Base-by-base conservation (phyloP, 2,797 vertebrate genomes). In the Bryconaethiops microstoma region DNA sequence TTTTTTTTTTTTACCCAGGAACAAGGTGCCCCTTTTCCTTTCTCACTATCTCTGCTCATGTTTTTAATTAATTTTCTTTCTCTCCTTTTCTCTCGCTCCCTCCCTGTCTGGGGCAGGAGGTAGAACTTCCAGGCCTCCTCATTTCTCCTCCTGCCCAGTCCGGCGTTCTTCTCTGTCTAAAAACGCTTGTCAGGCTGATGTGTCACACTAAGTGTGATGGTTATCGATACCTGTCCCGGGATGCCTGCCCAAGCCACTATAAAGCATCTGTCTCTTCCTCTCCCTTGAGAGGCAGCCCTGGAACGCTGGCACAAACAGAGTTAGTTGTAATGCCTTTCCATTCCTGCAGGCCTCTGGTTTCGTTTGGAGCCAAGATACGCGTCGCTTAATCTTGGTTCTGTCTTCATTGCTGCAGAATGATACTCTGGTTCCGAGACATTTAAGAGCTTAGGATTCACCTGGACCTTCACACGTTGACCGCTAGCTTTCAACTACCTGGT, bases 61-160 rank as follows among this genome's bases (percentile, higher is more conserved):
- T 90, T 94, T 93, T 92, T 93, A 93, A 94, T 94, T 92, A 94
- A 95, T 94, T 94, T 90, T 88, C 92, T 90, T 90, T 88, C 75
- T 63, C 60, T 1, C 3, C 55, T 94, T 94, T 90, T 88, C 92
- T 90, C 90, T 88, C 75, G 57, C 60, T 1, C 77, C 78, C 79
- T 84, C 54, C 29, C 50, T 77, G 29, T 74, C 68, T 77, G 35
- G 40, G 69, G 29, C 62, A 63, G 29, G 67, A 76, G 59, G 67
- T 71, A 90, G 42, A 67, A 19, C 54, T 82, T 82, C 85, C 87
- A 12, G 82, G n/a, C 23, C 35, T 70, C 60, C 42, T 59, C 19
- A 19, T 1, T 40, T 23, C 45, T 64, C n/a, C 3, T 73, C 29
- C 67, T 68, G 17, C 63, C 17, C 14, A 87, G 87, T 86, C 87